Evolutionary conservation across 2,113 vertebrate genomes (phyloP), one percentile per base, ranked within the genome.

Genomic region (Mormyrus lacerda): DNA sequence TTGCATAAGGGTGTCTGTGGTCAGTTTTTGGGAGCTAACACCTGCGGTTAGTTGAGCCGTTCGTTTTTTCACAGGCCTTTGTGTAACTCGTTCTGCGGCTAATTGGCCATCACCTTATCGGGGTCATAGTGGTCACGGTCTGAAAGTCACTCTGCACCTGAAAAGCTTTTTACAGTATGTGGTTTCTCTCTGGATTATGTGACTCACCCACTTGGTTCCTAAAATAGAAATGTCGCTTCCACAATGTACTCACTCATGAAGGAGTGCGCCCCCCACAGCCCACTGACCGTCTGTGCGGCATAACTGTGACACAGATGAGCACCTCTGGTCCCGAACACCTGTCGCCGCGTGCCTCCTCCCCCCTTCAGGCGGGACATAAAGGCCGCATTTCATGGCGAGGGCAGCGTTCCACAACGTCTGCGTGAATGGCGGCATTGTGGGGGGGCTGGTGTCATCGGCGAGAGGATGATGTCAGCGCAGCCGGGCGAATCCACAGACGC

Each of bases 391-490:
- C 95, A 97, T 92, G 93, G 94, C 94, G 95, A 96, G 92, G 93
- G 94, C 94, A 89, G 92, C 90, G 93, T 94, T 95, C 94, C 94
- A 95, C 93, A 91, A 94, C 93, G 92, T 95, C 94, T 93, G 92
- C 93, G 96, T 97, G 96, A 97, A 97, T 97, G 94, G 96, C 93
- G 92, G 95, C 95, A 96, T 97, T 97, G 96, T 97, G 91, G 85
- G 93, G 95, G 85, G 93, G 95, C 90, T 97, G 96, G 97, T 95
- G 96, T 97, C 96, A 97, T 95, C 93, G 91, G 93, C 95, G 94
- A 94, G 95, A 94, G 95, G 95, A 96, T 96, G 96, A 96, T 95
- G 95, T 96, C 96, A 96, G 95, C 95, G 93, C 94, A 79, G 35
- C 89, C 96, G 96, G 96, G 96, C 96, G 96, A 97, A 94, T 93